Conservation (phyloP, 2,113 vertebrate species). For the Platysteira castanea region DNA sequence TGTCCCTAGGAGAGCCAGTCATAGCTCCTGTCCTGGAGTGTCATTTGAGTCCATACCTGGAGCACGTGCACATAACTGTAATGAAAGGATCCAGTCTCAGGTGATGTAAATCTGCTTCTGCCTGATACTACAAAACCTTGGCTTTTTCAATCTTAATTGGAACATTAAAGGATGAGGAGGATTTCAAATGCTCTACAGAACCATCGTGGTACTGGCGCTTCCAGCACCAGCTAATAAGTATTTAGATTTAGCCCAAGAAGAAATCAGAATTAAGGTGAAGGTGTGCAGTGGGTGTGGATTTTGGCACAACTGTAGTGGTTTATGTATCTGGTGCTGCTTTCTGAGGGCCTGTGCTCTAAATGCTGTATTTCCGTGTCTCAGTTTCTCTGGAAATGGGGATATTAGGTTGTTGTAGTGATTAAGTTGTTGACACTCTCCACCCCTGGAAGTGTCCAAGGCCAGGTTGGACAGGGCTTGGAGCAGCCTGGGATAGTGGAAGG, state of each 20-base stretch:
- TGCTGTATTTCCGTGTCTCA: background rate
- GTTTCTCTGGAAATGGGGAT: background rate
- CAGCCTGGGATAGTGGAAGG: background rate
- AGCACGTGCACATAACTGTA: accelerated
- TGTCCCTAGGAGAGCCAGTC: background rate
- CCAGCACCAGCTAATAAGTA: background rate
- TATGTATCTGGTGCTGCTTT: background rate
- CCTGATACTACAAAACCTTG: background rate
- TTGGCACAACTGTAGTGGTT: background rate
- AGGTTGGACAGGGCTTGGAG: background rate
- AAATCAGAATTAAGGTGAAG: background rate
- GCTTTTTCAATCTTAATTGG: background rate
- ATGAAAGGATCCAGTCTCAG: background rate
- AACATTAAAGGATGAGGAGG: background rate
- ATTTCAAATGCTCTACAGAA: background rate
- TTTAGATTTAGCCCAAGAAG: background rate
- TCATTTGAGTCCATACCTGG: background rate
- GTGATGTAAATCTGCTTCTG: background rate
- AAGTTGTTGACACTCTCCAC: background rate
- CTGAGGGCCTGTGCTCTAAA: background rate
- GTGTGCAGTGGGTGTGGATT: background rate
- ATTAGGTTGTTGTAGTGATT: background rate
- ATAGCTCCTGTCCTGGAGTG: background rate
- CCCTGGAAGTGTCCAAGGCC: background rate
- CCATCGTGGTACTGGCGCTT: background rate